Evolutionary conservation across 2,888 invertebrate genomes (phyloP).

Genomic region (Panopea generosa): DNA sequence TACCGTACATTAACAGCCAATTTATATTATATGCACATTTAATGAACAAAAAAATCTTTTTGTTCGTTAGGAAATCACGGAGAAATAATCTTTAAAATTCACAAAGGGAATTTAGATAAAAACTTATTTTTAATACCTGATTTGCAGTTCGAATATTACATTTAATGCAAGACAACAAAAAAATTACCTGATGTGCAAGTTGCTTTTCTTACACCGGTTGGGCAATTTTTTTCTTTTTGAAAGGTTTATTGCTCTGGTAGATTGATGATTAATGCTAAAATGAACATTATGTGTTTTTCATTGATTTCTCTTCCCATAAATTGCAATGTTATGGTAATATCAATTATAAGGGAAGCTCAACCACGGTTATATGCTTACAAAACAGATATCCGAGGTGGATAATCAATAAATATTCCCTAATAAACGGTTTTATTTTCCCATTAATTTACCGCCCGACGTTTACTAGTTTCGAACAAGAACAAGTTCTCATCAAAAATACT

Average conservation of each 20-base stretch:
- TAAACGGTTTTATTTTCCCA: conserved; percentile 52
- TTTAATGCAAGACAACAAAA: neutral
- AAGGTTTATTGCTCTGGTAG: conserved; percentile 5
- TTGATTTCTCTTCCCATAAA: conserved; percentile 38
- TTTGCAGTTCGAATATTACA: conserved; percentile 2
- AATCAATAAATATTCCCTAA: conserved; percentile 38
- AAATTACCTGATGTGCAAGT: no score
- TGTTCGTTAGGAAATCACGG: no score
- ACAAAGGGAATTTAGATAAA: no score
- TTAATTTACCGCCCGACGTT: conserved; percentile 28
- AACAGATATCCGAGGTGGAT: conserved; percentile 19
- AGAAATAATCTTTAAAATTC: no score
- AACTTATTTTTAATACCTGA: conserved; percentile 9
- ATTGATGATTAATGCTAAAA: conserved; percentile 12
- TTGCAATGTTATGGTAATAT: conserved; percentile 51
- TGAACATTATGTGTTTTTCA: conserved; percentile 53
- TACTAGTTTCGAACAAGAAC: neutral
- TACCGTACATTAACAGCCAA: no score
- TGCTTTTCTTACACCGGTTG: no score
- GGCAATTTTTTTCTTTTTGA: conserved; percentile 4
- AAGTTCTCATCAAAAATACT: no score
- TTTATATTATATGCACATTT: no score
- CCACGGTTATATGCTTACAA: conserved; percentile 22
- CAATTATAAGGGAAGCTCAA: conserved; percentile 31
- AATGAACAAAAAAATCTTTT: no score